Base-by-base conservation (phyloP, 2,797 vertebrate genomes). In the Myotis findleyi region DNA sequence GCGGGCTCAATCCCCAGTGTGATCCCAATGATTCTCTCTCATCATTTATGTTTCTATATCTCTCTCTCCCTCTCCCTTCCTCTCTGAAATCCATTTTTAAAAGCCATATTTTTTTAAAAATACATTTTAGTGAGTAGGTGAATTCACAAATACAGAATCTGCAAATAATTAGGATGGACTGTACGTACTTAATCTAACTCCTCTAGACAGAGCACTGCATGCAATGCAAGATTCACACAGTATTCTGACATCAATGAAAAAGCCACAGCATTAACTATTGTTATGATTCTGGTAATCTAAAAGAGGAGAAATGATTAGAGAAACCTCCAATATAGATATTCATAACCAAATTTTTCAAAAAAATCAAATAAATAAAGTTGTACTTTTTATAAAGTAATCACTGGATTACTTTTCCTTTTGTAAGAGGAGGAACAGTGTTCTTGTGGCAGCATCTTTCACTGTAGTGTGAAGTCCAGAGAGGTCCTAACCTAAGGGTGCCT, bases 261-360 rank as follows among this genome's bases (percentile, higher is more conserved):
- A 51, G 27, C 17, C 41, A 88, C 51, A 84, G 76, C 30, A 73
- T 21, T n/a, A 64, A 8, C 36, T 47, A 55, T 11, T 18, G 11
- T 20, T 71, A 30, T 2, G 3, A 55, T 59, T 79, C 51, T 51
- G 36, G n/a, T 38, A 38, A 72, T 36, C 55, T 82, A 82, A 81
- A 90, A 91, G 87, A 93, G 41, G 36, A 66, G 51, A 81, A 62
- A 68, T 47, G 12, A 51, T 44, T n/a, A 59, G 57, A 93, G 51
- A 96, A 93, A 83, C 36, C 10, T 69, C 57, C 23, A 75, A 79
- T 68, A 68, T 1, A 80, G 57, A 75, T 33, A 91, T 21, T 23
- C 23, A 83, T 36, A 36, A 82, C 14, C 77, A 82, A 55, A 57
- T 20, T 92, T 68, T 71, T 84, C 49, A 75, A 75, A 69, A 41